Percentiles rank a stretch among this genome's conserved stretches.
These are phyloP conservation scores for Mellivora capensis DNA, from an alignment of 2,113 vertebrate species.

Conservation along the genomic window DNA sequence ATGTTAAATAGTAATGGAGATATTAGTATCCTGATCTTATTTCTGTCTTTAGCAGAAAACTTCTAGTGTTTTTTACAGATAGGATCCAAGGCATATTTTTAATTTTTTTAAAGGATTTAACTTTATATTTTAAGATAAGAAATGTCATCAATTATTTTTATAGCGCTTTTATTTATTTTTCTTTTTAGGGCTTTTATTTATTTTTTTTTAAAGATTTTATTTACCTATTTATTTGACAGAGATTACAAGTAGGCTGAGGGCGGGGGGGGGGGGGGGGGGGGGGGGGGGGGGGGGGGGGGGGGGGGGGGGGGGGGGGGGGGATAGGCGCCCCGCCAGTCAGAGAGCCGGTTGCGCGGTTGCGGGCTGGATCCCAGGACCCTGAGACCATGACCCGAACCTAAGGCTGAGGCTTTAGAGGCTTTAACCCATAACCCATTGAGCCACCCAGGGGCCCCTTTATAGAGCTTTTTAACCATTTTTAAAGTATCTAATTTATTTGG, in stretches of 20 bases:
- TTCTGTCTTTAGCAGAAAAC: background rate
- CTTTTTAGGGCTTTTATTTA: background rate
- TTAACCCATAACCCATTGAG: no score
- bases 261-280: no score
- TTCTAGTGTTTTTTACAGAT: background rate
- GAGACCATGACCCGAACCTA: no score
- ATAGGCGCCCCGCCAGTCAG: no score
- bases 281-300: no score
- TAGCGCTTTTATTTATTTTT: background rate
- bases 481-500: background rate
- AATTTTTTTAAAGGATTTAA: background rate
- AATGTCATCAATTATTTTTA: background rate
- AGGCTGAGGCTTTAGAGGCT: no score
- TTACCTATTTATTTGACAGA: no score
- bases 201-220: no score
- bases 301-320: no score
- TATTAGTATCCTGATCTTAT: background rate
- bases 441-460: background rate
- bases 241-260: no score
- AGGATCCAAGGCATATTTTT: background rate
- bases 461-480: background rate
- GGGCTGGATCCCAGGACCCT: no score
- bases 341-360: no score
- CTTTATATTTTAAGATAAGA: conserved; percentile 27
- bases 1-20: background rate